A percentile compares a stretch with the other conserved stretches of the same genome.
phyloP scores from a whole-genome alignment of 2,797 vertebrate genomes.

The Hippopotamyrus pictus region DNA sequence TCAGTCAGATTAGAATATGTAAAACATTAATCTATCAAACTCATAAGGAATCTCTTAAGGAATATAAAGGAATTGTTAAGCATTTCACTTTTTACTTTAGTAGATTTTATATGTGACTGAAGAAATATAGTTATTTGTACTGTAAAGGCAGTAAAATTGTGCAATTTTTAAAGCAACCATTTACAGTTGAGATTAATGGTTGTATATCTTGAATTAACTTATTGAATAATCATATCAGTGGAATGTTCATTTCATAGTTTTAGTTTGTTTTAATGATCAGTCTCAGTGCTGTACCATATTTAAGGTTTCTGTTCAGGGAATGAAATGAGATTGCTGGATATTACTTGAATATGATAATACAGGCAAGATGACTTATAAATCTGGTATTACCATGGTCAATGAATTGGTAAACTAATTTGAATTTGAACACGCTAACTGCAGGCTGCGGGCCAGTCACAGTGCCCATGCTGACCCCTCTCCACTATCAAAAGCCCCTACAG shows the following conservation, averaged over 20 bases:
- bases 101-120: background rate
- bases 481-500: background rate
- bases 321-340: background rate
- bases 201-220: background rate
- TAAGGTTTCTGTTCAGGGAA: background rate
- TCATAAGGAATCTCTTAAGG: constrained; percentile 6
- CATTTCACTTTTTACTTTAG: constrained; percentile 9
- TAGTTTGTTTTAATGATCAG: background rate
- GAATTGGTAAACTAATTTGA: background rate
- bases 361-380: background rate
- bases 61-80: background rate
- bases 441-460: background rate
- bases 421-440: background rate
- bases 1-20: constrained; percentile 53
- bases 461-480: background rate
- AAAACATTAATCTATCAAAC: constrained; percentile 1
- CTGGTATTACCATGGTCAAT: background rate
- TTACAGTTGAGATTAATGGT: background rate
- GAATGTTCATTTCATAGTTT: background rate
- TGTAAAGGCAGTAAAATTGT: background rate
- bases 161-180: background rate
- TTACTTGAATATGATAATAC: background rate
- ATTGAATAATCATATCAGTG: constrained; percentile 4
- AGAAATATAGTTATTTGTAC: constrained; percentile 12
- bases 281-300: background rate